Evolutionary conservation across 2,797 vertebrate species (phyloP), one percentile per base, ranked within the genome.

Genomic region (Molothrus ater): DNA sequence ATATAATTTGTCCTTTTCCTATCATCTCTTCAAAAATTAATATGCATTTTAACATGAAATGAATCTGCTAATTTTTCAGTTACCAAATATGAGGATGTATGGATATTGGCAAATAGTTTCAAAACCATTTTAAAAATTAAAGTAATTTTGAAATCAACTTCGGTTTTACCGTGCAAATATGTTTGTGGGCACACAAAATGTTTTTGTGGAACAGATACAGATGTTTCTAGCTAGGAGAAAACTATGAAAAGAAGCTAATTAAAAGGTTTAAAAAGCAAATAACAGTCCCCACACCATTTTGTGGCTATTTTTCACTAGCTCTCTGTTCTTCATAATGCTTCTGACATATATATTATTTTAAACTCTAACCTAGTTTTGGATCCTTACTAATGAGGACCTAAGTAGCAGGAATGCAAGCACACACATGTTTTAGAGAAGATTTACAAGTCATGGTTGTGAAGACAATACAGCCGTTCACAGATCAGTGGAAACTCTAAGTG

Each of bases 401-500:
- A 43, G 19, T 32, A 12, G 51, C 36, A 76, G 76, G 48, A 72
- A 61, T 53, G 59, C 34, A 85, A 80, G 40, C 80, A 47, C 22
- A 84, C 71, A 83, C 60, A 78, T 78, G 15, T 85, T 95, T 94
- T 95, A 84, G 80, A 91, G 90, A 95, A 86, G 92, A 97, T 97
- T 97, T 98, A 97, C 94, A 96, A 95, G 95, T 81, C 75, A n/a
- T 80, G 89, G 81, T 80, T 95, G 90, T 93, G 85, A 97, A 97
- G 90, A 95, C 88, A 95, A 80, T 91, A 47, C 84, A 95, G 86
- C 87, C 84, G n/a, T 98, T 98, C 96, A 98, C 96, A 98, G 97
- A 95, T 98, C 97, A 97, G 95, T 98, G 93, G 68, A 97, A 98
- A 93, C 34, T 95, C 95, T 98, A 98, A 98, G 97, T 97, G 97